These are phyloP conservation scores for Phymorhynchus buccinoides DNA, from an alignment of 1,140 invertebrate genomes.

Conservation along the genomic window DNA sequence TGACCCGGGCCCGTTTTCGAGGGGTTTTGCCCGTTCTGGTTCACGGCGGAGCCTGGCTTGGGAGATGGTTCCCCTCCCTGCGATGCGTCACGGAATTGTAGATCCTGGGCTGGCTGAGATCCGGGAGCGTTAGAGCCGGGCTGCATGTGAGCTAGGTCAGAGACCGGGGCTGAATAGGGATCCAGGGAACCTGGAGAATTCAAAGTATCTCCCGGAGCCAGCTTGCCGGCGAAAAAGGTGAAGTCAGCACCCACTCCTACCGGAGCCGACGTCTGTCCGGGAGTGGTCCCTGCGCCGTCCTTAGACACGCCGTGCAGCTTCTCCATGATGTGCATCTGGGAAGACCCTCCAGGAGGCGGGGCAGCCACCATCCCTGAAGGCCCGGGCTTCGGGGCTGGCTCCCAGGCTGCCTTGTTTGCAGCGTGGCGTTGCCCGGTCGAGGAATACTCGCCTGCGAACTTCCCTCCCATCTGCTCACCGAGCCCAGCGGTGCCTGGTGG, in stretches of 20 bases:
- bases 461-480: background rate
- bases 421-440: background rate
- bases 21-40: background rate
- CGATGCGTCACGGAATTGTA: background rate
- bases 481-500: background rate
- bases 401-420: background rate
- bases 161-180: too few species aligned
- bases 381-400: background rate
- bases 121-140: background rate
- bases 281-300: background rate
- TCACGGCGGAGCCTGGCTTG: background rate
- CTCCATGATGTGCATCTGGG: background rate
- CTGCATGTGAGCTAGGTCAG: too few species aligned
- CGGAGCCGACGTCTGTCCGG: background rate
- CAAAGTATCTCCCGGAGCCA: background rate
- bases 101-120: background rate
- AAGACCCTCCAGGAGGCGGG: background rate
- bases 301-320: background rate
- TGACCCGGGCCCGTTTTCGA: background rate
- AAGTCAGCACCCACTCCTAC: conserved; percentile 21
- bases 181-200: background rate
- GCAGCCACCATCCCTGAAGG: background rate
- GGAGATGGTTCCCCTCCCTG: background rate
- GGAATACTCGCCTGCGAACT: background rate
- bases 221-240: conserved; percentile 17